These are phyloP conservation scores for Stenurella melanura DNA, from an alignment of 2,888 invertebrate species.

Conservation along the genomic window DNA sequence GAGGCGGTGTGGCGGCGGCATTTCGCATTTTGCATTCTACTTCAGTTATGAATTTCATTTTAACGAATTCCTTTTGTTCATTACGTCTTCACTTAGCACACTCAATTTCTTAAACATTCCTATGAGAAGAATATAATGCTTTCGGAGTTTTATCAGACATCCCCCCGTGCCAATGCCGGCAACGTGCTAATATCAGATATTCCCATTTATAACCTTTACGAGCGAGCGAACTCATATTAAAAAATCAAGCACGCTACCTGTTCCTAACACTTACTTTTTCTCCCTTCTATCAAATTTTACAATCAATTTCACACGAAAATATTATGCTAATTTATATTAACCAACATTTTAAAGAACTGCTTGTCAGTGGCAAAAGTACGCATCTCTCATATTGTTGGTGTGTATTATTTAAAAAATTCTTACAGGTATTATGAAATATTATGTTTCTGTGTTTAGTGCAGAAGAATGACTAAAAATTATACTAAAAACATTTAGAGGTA, in stretches of 20 bases:
- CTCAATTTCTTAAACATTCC: conserved; percentile 55
- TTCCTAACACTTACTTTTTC: conserved; percentile 25
- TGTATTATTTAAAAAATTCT: too few relatives aligned
- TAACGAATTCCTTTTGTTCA: conserved; percentile 58
- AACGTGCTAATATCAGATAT: conserved; percentile 34
- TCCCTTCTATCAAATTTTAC: conserved; percentile 22
- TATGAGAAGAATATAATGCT: conserved; percentile 44
- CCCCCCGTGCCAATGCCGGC: conserved; percentile 10
- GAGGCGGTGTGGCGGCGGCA: conserved; percentile 31
- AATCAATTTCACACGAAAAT: conserved; percentile 31
- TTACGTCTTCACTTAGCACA: conserved; percentile 55
- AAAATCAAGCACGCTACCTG: conserved; percentile 33
- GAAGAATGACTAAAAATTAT: too few relatives aligned
- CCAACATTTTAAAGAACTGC: not conserved
- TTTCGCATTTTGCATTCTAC: conserved; percentile 52
- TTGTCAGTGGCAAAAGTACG: too few relatives aligned
- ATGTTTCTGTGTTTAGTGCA: too few relatives aligned
- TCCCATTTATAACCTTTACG: conserved; percentile 39
- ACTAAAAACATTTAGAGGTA: too few relatives aligned
- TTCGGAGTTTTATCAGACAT: conserved; percentile 32
- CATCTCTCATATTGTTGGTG: too few relatives aligned
- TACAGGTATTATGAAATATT: too few relatives aligned
- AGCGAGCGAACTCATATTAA: conserved; percentile 10
- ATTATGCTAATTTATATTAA: conserved; percentile 13
- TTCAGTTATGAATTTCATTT: conserved; percentile 56